Conservation (phyloP, 2,888 invertebrate species). For the Sinopyrophorus schimmeli region DNA sequence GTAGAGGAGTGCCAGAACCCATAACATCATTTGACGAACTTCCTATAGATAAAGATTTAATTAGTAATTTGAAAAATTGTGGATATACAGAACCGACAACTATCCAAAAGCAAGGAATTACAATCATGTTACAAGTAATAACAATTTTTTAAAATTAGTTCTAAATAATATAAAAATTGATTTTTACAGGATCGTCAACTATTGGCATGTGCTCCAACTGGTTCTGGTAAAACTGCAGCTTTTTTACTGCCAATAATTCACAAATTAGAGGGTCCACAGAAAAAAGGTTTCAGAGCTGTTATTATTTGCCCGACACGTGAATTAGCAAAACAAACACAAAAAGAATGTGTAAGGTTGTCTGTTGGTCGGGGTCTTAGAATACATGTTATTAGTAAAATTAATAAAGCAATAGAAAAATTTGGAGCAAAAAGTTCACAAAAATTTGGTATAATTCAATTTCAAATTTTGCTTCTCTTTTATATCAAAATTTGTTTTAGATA, state of each 20-base stretch:
- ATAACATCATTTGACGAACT: constrained; percentile 72
- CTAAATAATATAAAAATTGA: constrained; percentile 7
- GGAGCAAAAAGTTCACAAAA: constrained; percentile 73
- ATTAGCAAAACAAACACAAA: constrained; percentile 86
- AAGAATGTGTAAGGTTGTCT: constrained; percentile 76
- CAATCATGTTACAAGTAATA: constrained; percentile 77
- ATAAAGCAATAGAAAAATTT: constrained; percentile 72
- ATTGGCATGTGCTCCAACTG: constrained; percentile 95
- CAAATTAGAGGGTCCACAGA: constrained; percentile 68
- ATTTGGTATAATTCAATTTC: constrained; percentile 63
- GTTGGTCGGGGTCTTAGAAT: constrained; percentile 74
- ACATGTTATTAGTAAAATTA: constrained; percentile 79
- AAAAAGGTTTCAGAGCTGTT: constrained; percentile 81
- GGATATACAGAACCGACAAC: constrained; percentile 81
- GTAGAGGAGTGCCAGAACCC: constrained; percentile 79
- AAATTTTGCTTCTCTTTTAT: too few species aligned
- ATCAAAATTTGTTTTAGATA: constrained; percentile 76
- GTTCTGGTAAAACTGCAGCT: constrained; percentile 96
- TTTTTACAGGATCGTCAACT: constrained; percentile 72
- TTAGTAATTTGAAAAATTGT: constrained; percentile 70
- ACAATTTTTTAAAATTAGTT: constrained; percentile 4
- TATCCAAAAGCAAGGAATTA: constrained; percentile 91
- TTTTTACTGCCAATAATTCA: constrained; percentile 90
- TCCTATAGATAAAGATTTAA: constrained; percentile 61
- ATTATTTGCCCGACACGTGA: constrained; percentile 93